Evolutionary conservation across 2,113 vertebrate genomes (phyloP).

Genomic region (Pardalotus punctatus): DNA sequence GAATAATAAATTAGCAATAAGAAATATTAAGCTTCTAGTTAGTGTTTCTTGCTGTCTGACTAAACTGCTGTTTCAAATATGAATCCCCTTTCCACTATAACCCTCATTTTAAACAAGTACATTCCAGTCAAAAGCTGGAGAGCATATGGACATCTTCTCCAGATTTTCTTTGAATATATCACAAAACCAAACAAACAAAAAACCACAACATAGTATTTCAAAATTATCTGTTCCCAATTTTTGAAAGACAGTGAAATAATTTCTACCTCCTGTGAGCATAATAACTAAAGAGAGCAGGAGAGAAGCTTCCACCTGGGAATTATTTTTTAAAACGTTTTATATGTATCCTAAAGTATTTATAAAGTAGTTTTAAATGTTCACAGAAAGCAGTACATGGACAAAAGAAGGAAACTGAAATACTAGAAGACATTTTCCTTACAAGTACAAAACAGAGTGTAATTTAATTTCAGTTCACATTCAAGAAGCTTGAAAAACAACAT

Average conservation of each 20-base stretch:
- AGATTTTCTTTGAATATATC: background rate
- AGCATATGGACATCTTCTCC: background rate
- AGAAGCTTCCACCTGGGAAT: background rate
- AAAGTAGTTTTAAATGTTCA: background rate
- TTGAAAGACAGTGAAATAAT: background rate
- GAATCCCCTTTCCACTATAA: background rate
- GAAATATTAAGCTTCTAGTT: background rate
- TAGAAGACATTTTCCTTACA: background rate
- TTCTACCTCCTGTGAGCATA: background rate
- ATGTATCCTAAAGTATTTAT: background rate
- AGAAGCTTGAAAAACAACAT: background rate
- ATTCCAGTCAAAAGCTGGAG: background rate
- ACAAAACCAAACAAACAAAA: background rate
- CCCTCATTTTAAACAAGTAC: background rate
- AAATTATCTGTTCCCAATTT: background rate
- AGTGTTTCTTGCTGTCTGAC: background rate
- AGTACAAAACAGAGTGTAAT: background rate
- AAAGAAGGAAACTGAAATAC: background rate
- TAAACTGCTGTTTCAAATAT: background rate
- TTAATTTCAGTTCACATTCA: background rate
- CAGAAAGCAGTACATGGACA: background rate
- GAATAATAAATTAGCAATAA: background rate
- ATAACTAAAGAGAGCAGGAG: background rate
- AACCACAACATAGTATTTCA: background rate
- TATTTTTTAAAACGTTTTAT: background rate